Percentiles rank a stretch among this genome's conserved stretches.
These are phyloP conservation scores for Tetrao urogallus DNA, from an alignment of 2,113 vertebrate species.

Conservation along the genomic window DNA sequence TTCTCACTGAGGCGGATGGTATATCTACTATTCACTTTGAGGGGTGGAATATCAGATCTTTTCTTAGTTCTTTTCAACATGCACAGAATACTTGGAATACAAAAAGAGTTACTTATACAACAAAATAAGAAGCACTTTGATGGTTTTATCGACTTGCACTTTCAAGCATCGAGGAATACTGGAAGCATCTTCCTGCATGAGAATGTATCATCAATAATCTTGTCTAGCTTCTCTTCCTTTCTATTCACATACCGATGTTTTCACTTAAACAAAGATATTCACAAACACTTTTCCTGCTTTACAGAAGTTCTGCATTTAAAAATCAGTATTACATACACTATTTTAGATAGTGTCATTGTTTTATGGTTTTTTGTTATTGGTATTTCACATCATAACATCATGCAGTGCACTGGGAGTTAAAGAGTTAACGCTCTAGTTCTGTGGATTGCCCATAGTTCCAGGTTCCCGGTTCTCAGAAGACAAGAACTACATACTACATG, in stretches of 20 bases:
- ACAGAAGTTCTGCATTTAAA: conserved; percentile 3
- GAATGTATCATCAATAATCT: conserved; percentile 41
- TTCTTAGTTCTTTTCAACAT: conserved; percentile 40
- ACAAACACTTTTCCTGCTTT: background rate
- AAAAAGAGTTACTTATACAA: conserved; percentile 6
- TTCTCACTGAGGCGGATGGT: background rate
- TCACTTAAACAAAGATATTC: conserved; percentile 4
- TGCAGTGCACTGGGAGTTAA: no score
- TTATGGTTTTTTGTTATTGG: no score
- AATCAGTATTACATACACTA: background rate
- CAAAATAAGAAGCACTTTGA: conserved; percentile 32
- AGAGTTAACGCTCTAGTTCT: no score
- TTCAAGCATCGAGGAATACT: conserved; percentile 38
- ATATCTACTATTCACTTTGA: background rate
- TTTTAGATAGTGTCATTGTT: background rate
- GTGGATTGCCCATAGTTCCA: no score
- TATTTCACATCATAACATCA: no score
- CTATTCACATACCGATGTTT: background rate
- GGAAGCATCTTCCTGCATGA: conserved; percentile 22
- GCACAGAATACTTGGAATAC: conserved; percentile 33
- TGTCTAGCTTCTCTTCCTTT: background rate
- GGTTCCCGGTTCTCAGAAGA: no score
- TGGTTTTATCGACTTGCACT: conserved; percentile 33
- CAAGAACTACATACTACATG: no score
- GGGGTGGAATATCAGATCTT: background rate